These are phyloP conservation scores for Ryuthela nishihirai DNA, from an alignment of 2,888 invertebrate species.

Conservation along the genomic window DNA sequence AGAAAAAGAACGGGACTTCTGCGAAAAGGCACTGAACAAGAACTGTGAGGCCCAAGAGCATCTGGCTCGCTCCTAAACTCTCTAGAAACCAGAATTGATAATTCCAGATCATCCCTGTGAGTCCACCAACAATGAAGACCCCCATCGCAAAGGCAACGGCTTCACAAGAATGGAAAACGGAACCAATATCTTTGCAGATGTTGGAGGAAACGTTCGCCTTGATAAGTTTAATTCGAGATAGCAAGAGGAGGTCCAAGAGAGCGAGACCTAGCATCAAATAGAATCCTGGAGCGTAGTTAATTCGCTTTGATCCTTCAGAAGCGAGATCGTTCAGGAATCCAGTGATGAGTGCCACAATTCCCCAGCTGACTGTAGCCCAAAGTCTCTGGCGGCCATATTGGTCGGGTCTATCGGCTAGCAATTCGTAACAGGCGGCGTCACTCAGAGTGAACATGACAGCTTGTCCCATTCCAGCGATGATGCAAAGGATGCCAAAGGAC, in stretches of 20 bases:
- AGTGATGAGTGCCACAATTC: slow-evolving; percentile 68
- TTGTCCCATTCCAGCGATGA: slow-evolving; percentile 76
- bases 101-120: slow-evolving; percentile 41
- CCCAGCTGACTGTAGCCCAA: slow-evolving; percentile 87
- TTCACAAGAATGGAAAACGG: slow-evolving; percentile 13
- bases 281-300: slow-evolving; percentile 27
- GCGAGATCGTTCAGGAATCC: slow-evolving; percentile 69
- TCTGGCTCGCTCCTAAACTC: slow-evolving; percentile 29
- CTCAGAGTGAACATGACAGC: slow-evolving; percentile 81
- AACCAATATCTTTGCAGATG: slow-evolving; percentile 26
- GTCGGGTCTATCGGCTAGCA: slow-evolving; percentile 70
- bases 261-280: slow-evolving; percentile 25
- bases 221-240: slow-evolving; percentile 8
- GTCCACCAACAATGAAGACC: slow-evolving; percentile 37
- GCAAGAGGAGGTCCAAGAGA: slow-evolving; percentile 14
- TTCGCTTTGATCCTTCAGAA: background rate
- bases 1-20: slow-evolving; percentile 44
- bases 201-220: slow-evolving; percentile 13
- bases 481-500: slow-evolving; percentile 69
- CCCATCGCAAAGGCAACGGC: slow-evolving; percentile 19
- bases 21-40: slow-evolving; percentile 40
- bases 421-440: slow-evolving; percentile 83
- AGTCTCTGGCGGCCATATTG: slow-evolving; percentile 79
- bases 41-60: slow-evolving; percentile 34
- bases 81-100: slow-evolving; percentile 40